Conservation (phyloP, 2,113 vertebrate species). For the Sinocyclocheilus rhinocerous region DNA sequence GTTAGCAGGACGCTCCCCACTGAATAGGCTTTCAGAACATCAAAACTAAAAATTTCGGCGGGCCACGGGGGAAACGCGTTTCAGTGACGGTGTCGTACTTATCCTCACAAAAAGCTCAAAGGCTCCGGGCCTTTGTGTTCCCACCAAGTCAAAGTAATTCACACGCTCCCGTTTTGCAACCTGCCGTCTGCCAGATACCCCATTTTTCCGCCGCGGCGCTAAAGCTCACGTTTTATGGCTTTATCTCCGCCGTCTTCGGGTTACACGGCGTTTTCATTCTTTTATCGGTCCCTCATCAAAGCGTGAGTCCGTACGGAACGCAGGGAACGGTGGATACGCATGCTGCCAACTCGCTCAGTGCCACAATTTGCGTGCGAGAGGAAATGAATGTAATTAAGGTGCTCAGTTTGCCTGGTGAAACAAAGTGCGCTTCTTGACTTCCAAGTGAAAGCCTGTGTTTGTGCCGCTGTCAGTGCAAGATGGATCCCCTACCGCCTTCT, state of each 20-base stretch:
- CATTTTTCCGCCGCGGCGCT: neutral
- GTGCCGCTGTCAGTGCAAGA: slow-evolving; percentile 50
- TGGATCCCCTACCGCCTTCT: slow-evolving; percentile 54
- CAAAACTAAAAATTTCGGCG: slow-evolving; percentile 40
- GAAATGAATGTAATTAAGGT: slow-evolving; percentile 61
- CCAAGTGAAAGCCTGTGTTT: slow-evolving; percentile 58
- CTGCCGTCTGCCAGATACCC: slow-evolving; percentile 5
- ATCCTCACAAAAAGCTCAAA: slow-evolving; percentile 46
- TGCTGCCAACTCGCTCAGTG: slow-evolving; percentile 43
- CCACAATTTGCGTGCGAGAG: slow-evolving; percentile 49
- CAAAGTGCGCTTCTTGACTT: slow-evolving; percentile 48
- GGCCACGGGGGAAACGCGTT: slow-evolving; percentile 27
- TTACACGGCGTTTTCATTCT: slow-evolving; percentile 15
- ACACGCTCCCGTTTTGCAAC: slow-evolving; percentile 45
- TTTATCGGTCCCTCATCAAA: slow-evolving; percentile 47
- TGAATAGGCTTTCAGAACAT: slow-evolving; percentile 56
- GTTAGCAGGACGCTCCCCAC: slow-evolving; percentile 47
- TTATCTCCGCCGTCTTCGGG: slow-evolving; percentile 23
- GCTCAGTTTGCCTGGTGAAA: slow-evolving; percentile 52
- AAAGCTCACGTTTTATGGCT: slow-evolving; percentile 13
- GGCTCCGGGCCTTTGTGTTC: slow-evolving; percentile 33
- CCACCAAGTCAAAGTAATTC: slow-evolving; percentile 41
- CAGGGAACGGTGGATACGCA: neutral
- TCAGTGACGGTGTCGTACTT: slow-evolving; percentile 24
- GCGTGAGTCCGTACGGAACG: neutral